A percentile compares a stretch with the other conserved stretches of the same genome.
Conservation (phyloP, 2,797 vertebrate species). For the Rhabdomys pumilio region DNA sequence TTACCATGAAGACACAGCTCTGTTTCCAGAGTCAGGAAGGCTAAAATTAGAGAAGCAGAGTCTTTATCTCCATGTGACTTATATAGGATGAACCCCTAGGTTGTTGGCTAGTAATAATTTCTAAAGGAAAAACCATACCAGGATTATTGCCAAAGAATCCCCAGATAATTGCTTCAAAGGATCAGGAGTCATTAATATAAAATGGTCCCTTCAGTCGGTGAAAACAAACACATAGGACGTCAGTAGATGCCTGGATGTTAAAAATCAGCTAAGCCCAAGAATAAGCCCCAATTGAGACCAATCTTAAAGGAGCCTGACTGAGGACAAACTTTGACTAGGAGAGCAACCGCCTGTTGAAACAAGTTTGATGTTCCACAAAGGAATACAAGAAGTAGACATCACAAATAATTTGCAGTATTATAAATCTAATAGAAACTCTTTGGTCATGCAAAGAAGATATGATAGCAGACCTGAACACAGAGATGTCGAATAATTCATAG, state of each 20-base stretch:
- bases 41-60: slow-evolving; percentile 34
- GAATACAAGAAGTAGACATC: slow-evolving; percentile 8
- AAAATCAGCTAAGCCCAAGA: slow-evolving; percentile 21
- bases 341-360: slow-evolving; percentile 14
- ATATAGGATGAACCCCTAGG: neutral
- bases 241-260: neutral
- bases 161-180: neutral
- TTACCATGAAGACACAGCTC: neutral
- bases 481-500: neutral
- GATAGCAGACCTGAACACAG: neutral
- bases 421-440: slow-evolving; percentile 49
- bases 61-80: neutral
- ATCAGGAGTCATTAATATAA: neutral
- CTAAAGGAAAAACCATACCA: neutral
- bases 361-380: slow-evolving; percentile 52
- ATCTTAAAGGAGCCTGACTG: neutral
- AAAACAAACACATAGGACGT: neutral
- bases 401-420: slow-evolving; percentile 38
- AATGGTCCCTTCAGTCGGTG: neutral
- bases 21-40: neutral
- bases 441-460: neutral
- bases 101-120: neutral
- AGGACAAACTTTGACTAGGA: slow-evolving; percentile 44
- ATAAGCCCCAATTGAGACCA: neutral
- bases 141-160: slow-evolving; percentile 37